Evolutionary conservation across 2,888 invertebrate genomes (phyloP).

Genomic region (Emmelina monodactyla): DNA sequence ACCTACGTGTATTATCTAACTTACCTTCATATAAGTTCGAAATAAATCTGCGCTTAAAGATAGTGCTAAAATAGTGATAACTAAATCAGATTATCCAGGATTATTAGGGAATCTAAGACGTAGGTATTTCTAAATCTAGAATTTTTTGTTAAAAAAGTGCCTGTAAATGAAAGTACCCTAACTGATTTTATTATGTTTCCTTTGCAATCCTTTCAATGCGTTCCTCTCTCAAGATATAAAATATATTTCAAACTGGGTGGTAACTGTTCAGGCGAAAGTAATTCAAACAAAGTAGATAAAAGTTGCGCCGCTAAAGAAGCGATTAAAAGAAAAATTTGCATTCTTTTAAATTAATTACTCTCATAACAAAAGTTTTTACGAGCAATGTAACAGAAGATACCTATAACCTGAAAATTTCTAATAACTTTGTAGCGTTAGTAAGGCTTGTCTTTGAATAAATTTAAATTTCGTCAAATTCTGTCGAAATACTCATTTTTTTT

Average conservation of each 20-base stretch:
- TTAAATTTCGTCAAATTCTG: constrained; percentile 6
- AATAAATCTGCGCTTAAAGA: too few species aligned
- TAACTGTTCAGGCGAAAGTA: constrained; percentile 50
- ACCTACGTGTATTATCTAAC: too few species aligned
- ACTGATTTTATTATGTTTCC: too few species aligned
- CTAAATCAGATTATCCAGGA: too few species aligned
- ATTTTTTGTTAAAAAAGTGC: too few species aligned
- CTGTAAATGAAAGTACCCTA: too few species aligned
- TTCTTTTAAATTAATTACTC: constrained; percentile 62
- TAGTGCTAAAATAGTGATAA: too few species aligned
- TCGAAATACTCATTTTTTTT: constrained; percentile 4
- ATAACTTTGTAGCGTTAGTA: constrained; percentile 23
- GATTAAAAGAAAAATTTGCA: constrained; percentile 63
- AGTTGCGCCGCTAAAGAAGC: constrained; percentile 58
- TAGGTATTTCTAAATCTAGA: too few species aligned
- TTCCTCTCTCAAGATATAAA: neutral
- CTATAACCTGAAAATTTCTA: constrained; percentile 33
- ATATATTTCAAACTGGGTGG: constrained; percentile 26
- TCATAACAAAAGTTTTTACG: constrained; percentile 53
- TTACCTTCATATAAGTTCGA: too few species aligned
- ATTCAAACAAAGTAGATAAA: constrained; percentile 64
- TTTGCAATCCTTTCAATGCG: too few species aligned
- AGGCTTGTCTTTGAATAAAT: constrained; percentile 17
- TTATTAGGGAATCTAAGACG: too few species aligned
- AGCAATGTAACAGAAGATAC: constrained; percentile 27